These are phyloP conservation scores for Protonemura montana DNA, from an alignment of 2,888 invertebrate species.

Conservation along the genomic window DNA sequence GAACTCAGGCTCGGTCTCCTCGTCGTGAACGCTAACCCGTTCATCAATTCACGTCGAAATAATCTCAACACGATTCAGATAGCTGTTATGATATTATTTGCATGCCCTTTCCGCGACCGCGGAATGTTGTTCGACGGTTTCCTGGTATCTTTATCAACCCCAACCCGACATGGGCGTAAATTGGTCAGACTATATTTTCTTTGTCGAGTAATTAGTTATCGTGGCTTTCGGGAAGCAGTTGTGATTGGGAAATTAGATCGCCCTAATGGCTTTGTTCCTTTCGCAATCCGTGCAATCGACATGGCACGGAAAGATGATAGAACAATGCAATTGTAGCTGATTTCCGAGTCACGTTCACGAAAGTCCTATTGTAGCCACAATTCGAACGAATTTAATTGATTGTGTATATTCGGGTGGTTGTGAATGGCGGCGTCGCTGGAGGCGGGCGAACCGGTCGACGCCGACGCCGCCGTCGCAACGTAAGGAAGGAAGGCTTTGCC, in stretches of 20 bases:
- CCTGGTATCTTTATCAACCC: background rate
- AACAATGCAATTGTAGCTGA: background rate
- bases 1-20: background rate
- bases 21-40: background rate
- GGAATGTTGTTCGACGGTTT: background rate
- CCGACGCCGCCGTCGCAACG: constrained; percentile 7
- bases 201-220: background rate
- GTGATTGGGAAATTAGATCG: background rate
- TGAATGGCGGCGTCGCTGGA: background rate
- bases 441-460: background rate
- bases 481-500: background rate
- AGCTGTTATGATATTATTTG: background rate
- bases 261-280: background rate
- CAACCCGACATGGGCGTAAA: background rate
- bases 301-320: background rate
- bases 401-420: background rate
- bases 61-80: background rate
- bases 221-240: too few relatives aligned
- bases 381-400: background rate
- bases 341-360: background rate
- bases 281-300: background rate
- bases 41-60: background rate
- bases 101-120: background rate
- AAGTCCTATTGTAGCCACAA: background rate
- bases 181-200: background rate